A percentile compares a stretch with the other conserved stretches of the same genome.
These are phyloP conservation scores for Buathra laborator DNA, from an alignment of 2,888 invertebrate species.

Conservation along the genomic window DNA sequence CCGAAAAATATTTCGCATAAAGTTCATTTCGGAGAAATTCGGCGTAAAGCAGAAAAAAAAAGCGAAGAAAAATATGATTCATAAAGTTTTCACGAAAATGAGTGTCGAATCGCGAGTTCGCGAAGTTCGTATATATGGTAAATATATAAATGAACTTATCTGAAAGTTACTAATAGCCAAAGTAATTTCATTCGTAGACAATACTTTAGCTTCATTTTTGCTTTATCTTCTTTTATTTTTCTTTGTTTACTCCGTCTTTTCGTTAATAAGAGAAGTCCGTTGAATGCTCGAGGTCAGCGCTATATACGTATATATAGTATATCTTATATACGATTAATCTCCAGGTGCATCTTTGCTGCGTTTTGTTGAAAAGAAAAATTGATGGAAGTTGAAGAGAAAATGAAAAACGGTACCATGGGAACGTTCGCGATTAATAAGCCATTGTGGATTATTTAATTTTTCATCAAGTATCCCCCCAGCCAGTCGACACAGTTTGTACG, in stretches of 20 bases:
- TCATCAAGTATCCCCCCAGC: conserved; percentile 18
- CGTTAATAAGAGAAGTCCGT: conserved; percentile 23
- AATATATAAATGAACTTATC: neutral
- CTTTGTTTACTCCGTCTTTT: conserved; percentile 7
- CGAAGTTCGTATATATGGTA: neutral
- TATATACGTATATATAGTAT: conserved; percentile 16
- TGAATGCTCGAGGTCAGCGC: conserved; percentile 7
- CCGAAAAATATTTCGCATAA: neutral
- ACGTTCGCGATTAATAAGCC: conserved; percentile 43
- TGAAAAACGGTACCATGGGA: conserved; percentile 1
- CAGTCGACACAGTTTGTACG: neutral
- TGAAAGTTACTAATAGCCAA: conserved; percentile 37
- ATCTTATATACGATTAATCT: conserved; percentile 50
- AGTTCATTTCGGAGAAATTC: neutral
- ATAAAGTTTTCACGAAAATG: conserved; percentile 23
- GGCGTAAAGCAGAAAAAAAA: neutral
- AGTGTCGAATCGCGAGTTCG: conserved; percentile 13
- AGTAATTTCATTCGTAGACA: conserved; percentile 35
- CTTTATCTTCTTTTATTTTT: conserved; percentile 30
- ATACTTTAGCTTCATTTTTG: conserved; percentile 1
- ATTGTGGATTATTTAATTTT: conserved; percentile 39
- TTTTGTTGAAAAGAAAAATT: conserved; percentile 38
- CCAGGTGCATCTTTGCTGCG: conserved; percentile 5
- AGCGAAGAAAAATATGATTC: neutral
- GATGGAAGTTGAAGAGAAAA: conserved; percentile 15